Base-by-base conservation (phyloP, 2,888 invertebrate genomes). In the Exocentrus adspersus region DNA sequence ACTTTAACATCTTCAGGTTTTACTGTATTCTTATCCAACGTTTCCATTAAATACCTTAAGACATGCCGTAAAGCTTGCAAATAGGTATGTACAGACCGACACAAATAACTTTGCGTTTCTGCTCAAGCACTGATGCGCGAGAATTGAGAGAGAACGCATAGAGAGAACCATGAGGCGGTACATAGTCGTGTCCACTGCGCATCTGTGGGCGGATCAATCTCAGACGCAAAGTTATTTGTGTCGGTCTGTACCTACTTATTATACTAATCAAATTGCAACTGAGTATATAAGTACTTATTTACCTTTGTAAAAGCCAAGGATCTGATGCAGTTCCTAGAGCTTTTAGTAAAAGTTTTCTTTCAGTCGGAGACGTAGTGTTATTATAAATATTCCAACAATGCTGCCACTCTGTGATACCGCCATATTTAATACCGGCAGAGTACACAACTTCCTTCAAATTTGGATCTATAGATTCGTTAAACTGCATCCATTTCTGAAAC, bases 291-390 rank as follows among this genome's bases (percentile, higher is more conserved):
- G 10, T 0, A 30, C n/a, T 1, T 37, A 37, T 12, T 1, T 78
- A 92, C 88, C 92, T 88, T 79, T 92, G 91, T 37, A 94, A 85
- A 19, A 94, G 85, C 94, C 94, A 94, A 24, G 92, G 91, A 79
- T 93, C 91, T 0, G 86, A 83, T 0, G 92, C 86, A 30, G 90
- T 87, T 0, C 91, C 89, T 62, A 95, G 80, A 0, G 93, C 90
- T 69, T 88, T 86, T 30, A 93, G 84, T 68, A 94, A 84, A 37
- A 91, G 85, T 63, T 88, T 88, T 54, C 90, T 86, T 75, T 94
- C 93, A 66, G 90, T 91, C 0, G 90, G 87, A 64, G 88, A 85
- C 54, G 85, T 85, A 0, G 91, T 89, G 0, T 86, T 84, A 56
- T 87, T 86, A 77, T 93, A 90, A 17, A 88, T 87, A 1, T 87